These are phyloP conservation scores for Microctonus hyperodae DNA, from an alignment of 2,888 invertebrate genomes.

Conservation along the genomic window DNA sequence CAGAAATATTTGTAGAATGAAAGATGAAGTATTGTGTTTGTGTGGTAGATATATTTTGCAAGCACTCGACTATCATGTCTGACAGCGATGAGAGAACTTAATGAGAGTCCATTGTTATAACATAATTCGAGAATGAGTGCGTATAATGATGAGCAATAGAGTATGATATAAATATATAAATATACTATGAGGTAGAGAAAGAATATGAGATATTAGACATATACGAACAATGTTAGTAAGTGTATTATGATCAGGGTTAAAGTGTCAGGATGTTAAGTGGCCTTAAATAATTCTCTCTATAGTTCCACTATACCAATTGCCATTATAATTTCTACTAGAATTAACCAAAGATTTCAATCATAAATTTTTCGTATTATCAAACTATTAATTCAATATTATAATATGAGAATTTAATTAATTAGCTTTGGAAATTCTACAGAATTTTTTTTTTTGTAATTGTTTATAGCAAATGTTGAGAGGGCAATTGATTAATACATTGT, in stretches of 20 bases:
- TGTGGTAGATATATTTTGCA: constrained; percentile 6
- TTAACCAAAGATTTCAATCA: neutral
- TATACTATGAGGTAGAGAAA: neutral
- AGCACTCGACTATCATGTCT: constrained; percentile 11
- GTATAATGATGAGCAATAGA: constrained; percentile 7
- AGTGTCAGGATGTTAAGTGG: constrained; percentile 52
- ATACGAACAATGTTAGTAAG: constrained; percentile 9
- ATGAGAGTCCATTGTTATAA: constrained; percentile 33
- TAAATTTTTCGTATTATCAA: neutral
- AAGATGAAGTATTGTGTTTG: constrained; percentile 8
- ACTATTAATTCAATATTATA: too few relatives aligned
- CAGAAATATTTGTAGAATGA: neutral
- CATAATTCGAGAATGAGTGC: constrained; percentile 20
- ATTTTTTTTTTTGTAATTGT: too few relatives aligned
- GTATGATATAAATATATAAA: neutral
- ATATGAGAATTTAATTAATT: too few relatives aligned
- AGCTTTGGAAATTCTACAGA: too few relatives aligned
- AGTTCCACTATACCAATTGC: constrained; percentile 12
- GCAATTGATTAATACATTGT: too few relatives aligned
- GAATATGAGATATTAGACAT: neutral
- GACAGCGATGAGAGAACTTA: constrained; percentile 10
- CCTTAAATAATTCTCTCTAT: constrained; percentile 39
- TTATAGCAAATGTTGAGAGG: too few relatives aligned
- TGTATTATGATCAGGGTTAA: constrained; percentile 44
- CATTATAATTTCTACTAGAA: neutral